Evolutionary conservation across 2,113 vertebrate genomes (phyloP), one percentile per base, ranked within the genome.

Genomic region (Nyctibius bracteatus): DNA sequence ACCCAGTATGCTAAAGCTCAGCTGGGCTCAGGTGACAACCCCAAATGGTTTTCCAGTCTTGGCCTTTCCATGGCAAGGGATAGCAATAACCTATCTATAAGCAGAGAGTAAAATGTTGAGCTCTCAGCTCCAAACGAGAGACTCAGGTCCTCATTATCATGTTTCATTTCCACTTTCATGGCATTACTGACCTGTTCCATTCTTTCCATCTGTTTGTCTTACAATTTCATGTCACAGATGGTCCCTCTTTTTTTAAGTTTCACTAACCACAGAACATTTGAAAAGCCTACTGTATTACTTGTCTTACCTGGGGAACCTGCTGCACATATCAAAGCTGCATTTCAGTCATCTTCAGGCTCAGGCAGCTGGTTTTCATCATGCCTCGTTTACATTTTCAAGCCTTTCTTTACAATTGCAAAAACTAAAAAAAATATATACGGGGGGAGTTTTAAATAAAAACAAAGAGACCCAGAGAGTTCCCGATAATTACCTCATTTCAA

Each of bases 401-500:
- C 37, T 73, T 74, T 27, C 16, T 57, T 74, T 47, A 66, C n/a
- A 59, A 35, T 3, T 37, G 18, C 5, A 30, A 61, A 91, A 72
- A 18, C 30, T 75, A 31, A 68, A 86, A 62, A 62, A 6, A 70
- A 24, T 27, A 17, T n/a, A 9, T 47, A 24, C 11, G 6, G 25
- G 2, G 1, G 21, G 12, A 23, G 8, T 5, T 35, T 63, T 52
- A 33, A 78, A 82, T 66, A 39, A 77, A 91, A 78, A 51, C 23
- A 46, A 19, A 47, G 14, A 46, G 14, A 51, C 1, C 2, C 39
- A 71, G 35, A 46, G 16, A 46, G 22, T 59, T 85, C 66, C 19
- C 0, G 0, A 61, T 41, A 58, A 62, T 43, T 13, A 18, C 28
- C 6, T 1, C 0, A 74, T 67, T 85, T 67, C 43, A 75, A 78